These are phyloP conservation scores for Ahaetulla prasina DNA, from an alignment of 2,113 vertebrate genomes.

Conservation along the genomic window DNA sequence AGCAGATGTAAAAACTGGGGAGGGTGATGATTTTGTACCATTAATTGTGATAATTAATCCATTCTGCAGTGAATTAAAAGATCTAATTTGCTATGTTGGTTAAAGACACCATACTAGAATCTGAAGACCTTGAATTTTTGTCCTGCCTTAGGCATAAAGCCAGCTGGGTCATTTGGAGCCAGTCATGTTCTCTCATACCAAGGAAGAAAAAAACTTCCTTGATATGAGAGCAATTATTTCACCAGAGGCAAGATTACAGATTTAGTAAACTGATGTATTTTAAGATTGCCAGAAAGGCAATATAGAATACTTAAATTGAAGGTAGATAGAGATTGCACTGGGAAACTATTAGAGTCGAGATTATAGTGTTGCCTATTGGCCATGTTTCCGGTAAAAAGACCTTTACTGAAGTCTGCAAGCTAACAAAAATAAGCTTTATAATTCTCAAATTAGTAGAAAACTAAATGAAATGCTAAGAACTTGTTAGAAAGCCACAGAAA, in stretches of 20 bases:
- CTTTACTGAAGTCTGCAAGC: slow-evolving; percentile 31
- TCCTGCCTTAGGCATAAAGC: neutral
- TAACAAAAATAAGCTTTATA: slow-evolving; percentile 38
- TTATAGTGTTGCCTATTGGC: slow-evolving; percentile 21
- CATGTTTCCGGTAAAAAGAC: slow-evolving; percentile 13
- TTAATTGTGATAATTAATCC: neutral
- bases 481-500: slow-evolving; percentile 66
- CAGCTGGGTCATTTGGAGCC: neutral
- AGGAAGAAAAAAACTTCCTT: neutral
- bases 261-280: neutral
- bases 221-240: no score
- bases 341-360: neutral
- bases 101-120: neutral
- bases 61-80: neutral
- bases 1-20: neutral
- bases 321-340: slow-evolving; percentile 7
- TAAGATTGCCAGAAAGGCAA: neutral
- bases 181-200: neutral
- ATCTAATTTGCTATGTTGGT: neutral
- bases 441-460: slow-evolving; percentile 35
- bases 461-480: slow-evolving; percentile 42
- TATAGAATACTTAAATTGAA: neutral
- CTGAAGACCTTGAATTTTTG: neutral
- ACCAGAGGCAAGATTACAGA: neutral
- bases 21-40: neutral